A percentile compares a stretch with the other conserved stretches of the same genome.
phyloP scores from a whole-genome alignment of 2,113 vertebrate species.

The Ursus arctos region DNA sequence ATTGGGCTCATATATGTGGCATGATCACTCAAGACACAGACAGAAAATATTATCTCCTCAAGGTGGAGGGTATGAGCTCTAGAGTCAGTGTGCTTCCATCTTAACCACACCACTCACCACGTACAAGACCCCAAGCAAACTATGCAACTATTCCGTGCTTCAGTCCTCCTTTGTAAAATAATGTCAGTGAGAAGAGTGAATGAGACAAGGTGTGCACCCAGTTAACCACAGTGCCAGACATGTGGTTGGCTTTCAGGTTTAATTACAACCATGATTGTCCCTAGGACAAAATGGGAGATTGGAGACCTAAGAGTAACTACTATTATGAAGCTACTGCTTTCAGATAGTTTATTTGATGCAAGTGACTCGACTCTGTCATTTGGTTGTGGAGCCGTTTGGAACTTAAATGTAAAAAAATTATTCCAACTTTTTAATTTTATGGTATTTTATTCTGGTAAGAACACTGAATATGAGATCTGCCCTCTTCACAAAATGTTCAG shows the following conservation, averaged over 20 bases:
- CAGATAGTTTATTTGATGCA: background rate
- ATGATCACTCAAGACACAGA: background rate
- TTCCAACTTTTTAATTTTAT: background rate
- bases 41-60: background rate
- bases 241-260: background rate
- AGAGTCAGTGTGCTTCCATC: too few relatives aligned
- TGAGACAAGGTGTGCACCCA: accelerated
- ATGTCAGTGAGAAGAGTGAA: background rate
- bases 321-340: background rate
- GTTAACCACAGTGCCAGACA: background rate
- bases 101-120: accelerated
- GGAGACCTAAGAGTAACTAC: background rate
- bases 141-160: too few relatives aligned
- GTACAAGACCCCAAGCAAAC: background rate
- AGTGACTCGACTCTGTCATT: background rate
- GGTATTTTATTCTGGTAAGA: background rate
- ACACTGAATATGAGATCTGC: background rate
- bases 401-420: background rate
- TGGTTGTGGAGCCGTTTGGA: background rate
- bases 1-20: background rate
- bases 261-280: background rate
- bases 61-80: background rate
- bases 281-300: background rate
- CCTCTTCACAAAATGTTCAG: background rate
- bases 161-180: background rate